phyloP scores from a whole-genome alignment of 1,140 invertebrate species.

The Oreohelix idahoensis region DNA sequence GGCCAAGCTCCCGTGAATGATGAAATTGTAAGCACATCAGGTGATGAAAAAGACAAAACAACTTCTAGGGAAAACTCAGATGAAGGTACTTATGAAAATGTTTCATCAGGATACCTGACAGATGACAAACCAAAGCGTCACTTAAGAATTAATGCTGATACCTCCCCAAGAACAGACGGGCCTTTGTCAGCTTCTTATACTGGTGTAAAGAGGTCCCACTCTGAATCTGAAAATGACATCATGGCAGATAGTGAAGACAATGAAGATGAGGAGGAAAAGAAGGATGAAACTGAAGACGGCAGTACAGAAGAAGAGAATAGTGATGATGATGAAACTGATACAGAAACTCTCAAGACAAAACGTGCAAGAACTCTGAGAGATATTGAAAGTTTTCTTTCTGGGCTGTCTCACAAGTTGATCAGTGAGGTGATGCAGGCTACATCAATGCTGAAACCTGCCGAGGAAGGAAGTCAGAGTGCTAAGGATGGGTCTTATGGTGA shows the following conservation, averaged over 20 bases:
- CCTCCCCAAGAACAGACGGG: too few relatives aligned
- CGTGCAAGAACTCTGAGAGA: neutral
- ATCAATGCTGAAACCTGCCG: neutral
- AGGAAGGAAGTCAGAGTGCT: neutral
- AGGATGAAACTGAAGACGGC: neutral
- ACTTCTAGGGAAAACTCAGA: too few relatives aligned
- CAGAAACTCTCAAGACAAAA: neutral
- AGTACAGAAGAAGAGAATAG: slow-evolving; percentile 4
- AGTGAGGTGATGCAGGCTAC: neutral
- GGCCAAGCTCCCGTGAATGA: too few relatives aligned
- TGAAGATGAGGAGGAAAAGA: slow-evolving; percentile 7
- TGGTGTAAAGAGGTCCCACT: too few relatives aligned
- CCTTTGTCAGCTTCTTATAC: too few relatives aligned
- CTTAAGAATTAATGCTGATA: too few relatives aligned
- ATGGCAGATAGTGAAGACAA: neutral
- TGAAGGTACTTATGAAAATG: too few relatives aligned
- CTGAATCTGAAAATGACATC: neutral
- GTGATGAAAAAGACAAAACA: too few relatives aligned
- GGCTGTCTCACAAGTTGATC: neutral
- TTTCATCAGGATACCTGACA: neutral
- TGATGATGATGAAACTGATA: neutral
- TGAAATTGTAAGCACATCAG: too few relatives aligned
- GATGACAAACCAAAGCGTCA: neutral
- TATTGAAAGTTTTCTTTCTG: neutral
- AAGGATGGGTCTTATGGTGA: neutral